Evolutionary conservation across 92 coral and sea anemone genomes (phyloP).

Genomic region (Epizoanthus rinbou): DNA sequence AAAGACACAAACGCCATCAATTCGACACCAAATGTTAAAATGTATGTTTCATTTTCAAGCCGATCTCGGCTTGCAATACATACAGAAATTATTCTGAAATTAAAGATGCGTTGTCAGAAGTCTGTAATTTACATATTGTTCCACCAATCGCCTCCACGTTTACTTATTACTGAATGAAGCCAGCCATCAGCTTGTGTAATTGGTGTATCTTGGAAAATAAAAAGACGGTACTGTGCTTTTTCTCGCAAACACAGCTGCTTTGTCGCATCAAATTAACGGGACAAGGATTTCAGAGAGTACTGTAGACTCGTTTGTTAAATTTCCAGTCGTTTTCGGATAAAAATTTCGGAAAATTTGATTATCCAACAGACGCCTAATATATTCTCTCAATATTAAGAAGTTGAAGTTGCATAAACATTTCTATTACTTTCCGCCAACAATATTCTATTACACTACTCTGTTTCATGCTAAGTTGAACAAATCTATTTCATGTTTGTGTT

Average conservation of each 20-base stretch:
- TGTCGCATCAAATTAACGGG: constrained; percentile 64
- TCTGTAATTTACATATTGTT: constrained; percentile 65
- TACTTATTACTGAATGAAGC: constrained; percentile 67
- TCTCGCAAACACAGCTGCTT: constrained; percentile 65
- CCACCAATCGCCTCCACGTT: constrained; percentile 62
- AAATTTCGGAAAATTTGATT: not conserved
- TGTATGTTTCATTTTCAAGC: constrained; percentile 30
- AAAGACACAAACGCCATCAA: constrained; percentile 22
- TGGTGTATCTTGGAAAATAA: constrained; percentile 67
- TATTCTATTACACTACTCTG: not conserved
- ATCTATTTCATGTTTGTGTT: not conserved
- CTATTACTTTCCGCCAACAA: constrained; percentile 15
- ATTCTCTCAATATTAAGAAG: constrained; percentile 27
- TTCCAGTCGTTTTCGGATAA: constrained; percentile 18
- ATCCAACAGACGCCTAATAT: not conserved
- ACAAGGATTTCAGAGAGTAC: constrained; percentile 29
- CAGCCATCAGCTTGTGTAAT: constrained; percentile 57
- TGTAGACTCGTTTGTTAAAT: constrained; percentile 21
- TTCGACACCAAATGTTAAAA: constrained; percentile 13
- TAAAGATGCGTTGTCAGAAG: constrained; percentile 41
- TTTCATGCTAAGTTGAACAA: not conserved
- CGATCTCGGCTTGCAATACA: constrained; percentile 48
- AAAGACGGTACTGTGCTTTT: constrained; percentile 45
- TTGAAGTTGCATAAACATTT: constrained; percentile 45
- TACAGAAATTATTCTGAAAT: constrained; percentile 58